Percentiles rank a stretch among this genome's conserved stretches.
Conservation (phyloP, 2,888 invertebrate species). For the Patella pellucida region DNA sequence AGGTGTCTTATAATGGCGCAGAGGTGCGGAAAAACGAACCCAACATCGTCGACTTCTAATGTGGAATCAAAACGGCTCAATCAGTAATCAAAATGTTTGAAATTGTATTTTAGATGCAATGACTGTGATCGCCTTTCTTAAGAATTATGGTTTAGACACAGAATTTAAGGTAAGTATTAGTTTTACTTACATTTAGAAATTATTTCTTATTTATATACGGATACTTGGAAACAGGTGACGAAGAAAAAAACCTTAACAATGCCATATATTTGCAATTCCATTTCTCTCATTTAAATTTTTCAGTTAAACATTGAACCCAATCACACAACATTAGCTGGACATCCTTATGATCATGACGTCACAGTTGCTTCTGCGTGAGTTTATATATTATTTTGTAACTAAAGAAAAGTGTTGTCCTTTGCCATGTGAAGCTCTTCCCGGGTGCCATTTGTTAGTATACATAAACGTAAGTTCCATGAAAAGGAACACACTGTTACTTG, state of each 20-base stretch:
- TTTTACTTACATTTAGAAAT: neutral
- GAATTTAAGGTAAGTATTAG: conserved; percentile 74
- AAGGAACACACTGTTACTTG: too few species aligned
- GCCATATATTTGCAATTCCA: too few species aligned
- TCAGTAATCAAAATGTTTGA: too few species aligned
- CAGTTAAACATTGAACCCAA: conserved; percentile 77
- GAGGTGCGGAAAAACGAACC: too few species aligned
- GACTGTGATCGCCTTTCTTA: conserved; percentile 77
- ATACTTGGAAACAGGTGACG: too few species aligned
- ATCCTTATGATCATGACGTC: conserved; percentile 74
- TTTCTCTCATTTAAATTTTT: conserved; percentile 21
- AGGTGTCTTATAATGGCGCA: too few species aligned
- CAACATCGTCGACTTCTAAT: too few species aligned
- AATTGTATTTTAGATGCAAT: conserved; percentile 73
- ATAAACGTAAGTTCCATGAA: neutral
- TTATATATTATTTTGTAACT: conserved; percentile 1
- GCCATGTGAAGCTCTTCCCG: neutral
- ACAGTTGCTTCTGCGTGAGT: conserved; percentile 78
- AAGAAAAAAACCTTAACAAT: too few species aligned
- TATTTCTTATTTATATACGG: too few species aligned
- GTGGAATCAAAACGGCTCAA: too few species aligned
- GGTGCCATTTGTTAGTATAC: neutral
- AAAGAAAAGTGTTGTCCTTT: neutral
- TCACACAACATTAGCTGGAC: conserved; percentile 73
- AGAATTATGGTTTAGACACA: conserved; percentile 76